These are phyloP conservation scores for Myodes glareolus DNA, from an alignment of 2,113 vertebrate genomes.

Conservation along the genomic window DNA sequence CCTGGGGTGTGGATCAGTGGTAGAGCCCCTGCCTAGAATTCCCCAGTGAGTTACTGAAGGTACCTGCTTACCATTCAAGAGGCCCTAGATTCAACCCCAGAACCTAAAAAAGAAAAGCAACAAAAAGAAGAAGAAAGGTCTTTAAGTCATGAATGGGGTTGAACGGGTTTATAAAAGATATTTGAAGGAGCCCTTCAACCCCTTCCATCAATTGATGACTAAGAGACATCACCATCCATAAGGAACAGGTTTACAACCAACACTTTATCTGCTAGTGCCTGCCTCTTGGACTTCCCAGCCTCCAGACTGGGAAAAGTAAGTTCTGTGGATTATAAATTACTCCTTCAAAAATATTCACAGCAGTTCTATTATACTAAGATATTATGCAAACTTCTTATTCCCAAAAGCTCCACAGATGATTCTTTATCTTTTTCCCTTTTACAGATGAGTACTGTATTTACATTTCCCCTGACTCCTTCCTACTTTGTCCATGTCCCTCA, in stretches of 20 bases:
- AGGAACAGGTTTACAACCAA: background rate
- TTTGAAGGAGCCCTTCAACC: background rate
- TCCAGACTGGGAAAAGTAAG: background rate
- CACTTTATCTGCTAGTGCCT: background rate
- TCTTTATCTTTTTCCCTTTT: background rate
- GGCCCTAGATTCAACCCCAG: background rate
- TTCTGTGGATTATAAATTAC: background rate
- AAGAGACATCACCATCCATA: background rate
- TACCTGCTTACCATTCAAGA: background rate
- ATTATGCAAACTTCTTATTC: background rate
- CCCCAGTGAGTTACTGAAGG: too few species aligned
- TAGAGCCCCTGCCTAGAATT: too few species aligned
- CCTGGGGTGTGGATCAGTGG: too few species aligned
- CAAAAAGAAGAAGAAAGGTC: background rate
- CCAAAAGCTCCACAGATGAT: too few species aligned
- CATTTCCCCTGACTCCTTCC: background rate
- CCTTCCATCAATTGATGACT: background rate
- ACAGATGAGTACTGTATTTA: background rate
- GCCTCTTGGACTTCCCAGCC: background rate
- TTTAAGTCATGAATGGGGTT: background rate
- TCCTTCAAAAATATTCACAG: background rate
- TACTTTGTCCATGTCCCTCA: background rate
- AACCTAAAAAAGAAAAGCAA: background rate
- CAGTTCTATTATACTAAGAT: background rate
- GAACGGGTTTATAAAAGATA: background rate